Evolutionary conservation across 2,113 vertebrate species (phyloP).

Genomic region (Calidris pugnax): DNA sequence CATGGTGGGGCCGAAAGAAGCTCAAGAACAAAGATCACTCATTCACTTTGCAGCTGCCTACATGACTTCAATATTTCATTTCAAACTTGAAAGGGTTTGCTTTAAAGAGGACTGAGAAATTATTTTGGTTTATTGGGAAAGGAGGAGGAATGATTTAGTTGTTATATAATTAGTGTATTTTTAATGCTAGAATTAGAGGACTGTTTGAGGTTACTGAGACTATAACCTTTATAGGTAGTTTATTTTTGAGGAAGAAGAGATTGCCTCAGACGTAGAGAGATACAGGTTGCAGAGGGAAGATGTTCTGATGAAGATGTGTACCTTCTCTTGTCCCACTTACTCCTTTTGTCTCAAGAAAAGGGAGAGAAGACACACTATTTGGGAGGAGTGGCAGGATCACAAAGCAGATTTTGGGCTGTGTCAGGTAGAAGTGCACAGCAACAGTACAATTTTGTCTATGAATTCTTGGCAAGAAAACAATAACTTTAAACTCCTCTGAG

Average conservation of each 20-base stretch:
- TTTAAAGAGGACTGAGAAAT: neutral
- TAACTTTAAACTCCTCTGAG: neutral
- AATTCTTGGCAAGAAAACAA: neutral
- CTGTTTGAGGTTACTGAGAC: neutral
- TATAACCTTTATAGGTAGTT: neutral
- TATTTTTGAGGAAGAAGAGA: neutral
- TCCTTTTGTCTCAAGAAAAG: neutral
- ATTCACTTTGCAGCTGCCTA: neutral
- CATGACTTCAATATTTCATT: neutral
- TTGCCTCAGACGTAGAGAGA: neutral
- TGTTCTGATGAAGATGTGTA: neutral
- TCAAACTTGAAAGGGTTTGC: neutral
- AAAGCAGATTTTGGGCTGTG: neutral
- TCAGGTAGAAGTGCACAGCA: neutral
- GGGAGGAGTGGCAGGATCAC: neutral
- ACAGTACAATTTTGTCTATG: neutral
- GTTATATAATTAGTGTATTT: neutral
- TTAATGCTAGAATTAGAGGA: neutral
- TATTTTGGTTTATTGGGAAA: neutral
- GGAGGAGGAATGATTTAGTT: neutral
- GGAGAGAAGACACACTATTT: accelerated
- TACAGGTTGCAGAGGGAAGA: neutral
- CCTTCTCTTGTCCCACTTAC: neutral
- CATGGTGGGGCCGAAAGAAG: neutral
- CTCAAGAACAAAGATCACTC: neutral